Conservation (phyloP, 2,797 vertebrate genomes). For the Typhlichthys eigenmanni region DNA sequence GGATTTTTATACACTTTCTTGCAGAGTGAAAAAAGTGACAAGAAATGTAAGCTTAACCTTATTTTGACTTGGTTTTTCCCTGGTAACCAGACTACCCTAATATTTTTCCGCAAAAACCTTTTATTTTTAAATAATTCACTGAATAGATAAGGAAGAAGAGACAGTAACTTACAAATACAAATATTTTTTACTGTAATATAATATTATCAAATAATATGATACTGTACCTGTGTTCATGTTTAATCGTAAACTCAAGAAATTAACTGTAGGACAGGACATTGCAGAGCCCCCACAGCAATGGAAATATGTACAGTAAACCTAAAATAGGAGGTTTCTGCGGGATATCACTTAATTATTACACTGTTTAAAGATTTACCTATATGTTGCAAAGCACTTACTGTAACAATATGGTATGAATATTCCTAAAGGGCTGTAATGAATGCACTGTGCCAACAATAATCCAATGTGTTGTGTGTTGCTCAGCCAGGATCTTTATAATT, state of each 20-base stretch:
- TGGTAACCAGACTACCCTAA: background rate
- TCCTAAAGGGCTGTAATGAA: background rate
- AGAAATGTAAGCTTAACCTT: conserved; percentile 90
- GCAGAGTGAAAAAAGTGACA: conserved; percentile 92
- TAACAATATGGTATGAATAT: background rate
- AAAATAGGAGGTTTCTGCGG: background rate
- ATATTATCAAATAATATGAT: too few relatives aligned
- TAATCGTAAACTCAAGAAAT: too few relatives aligned
- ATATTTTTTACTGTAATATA: background rate
- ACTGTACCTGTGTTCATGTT: too few relatives aligned
- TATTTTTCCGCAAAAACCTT: conserved; percentile 3
- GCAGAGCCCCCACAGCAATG: too few relatives aligned
- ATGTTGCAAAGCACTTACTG: background rate
- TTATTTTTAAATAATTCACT: background rate
- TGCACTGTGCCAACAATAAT: background rate
- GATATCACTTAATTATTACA: background rate
- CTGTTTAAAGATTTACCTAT: background rate
- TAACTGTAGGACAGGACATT: too few relatives aligned
- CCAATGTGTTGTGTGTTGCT: conserved; percentile 15
- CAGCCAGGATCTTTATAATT: conserved; percentile 31
- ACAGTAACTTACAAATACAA: too few relatives aligned
- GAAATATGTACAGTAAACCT: background rate
- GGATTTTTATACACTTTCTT: conserved; percentile 58
- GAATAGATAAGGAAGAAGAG: background rate
- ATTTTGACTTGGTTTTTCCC: background rate